Percentiles rank a stretch among this genome's conserved stretches.
Evolutionary conservation across 2,113 vertebrate species (phyloP).

Genomic region (Chionis minor): DNA sequence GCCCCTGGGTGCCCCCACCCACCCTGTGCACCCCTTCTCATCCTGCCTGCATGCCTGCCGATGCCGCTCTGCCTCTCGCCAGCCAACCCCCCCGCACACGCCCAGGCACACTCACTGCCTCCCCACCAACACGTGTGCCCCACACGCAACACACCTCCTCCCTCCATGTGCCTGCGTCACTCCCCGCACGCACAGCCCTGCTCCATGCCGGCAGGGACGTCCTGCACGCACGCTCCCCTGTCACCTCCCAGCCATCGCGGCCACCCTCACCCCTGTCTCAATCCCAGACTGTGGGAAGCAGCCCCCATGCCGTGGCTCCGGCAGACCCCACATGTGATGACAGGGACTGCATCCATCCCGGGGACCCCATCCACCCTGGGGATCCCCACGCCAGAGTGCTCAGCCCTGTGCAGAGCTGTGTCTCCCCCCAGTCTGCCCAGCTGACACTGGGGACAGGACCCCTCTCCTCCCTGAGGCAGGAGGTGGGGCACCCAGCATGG

Average conservation of each 20-base stretch:
- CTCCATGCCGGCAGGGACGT: background rate
- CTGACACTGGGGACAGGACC: background rate
- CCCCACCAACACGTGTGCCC: background rate
- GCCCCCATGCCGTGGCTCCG: accelerated
- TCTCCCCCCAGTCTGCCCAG: background rate
- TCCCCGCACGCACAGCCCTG: background rate
- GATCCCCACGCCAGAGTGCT: background rate
- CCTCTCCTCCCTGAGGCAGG: background rate
- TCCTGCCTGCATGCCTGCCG: background rate
- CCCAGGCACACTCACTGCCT: background rate
- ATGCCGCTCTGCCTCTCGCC: background rate
- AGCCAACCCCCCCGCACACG: background rate
- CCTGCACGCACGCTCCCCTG: background rate
- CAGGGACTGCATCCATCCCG: background rate
- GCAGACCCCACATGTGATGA: accelerated
- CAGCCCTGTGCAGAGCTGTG: background rate
- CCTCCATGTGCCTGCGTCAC: background rate
- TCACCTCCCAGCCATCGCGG: background rate
- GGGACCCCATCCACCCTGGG: background rate
- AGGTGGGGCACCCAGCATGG: background rate
- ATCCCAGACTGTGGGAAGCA: background rate
- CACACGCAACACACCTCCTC: background rate
- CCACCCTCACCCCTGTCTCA: accelerated
- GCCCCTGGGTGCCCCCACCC: accelerated
- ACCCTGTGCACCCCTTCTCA: accelerated